Evolutionary conservation across 2,888 invertebrate species (phyloP), one percentile per base, ranked within the genome.

Genomic region (Sarcophaga subvicina): DNA sequence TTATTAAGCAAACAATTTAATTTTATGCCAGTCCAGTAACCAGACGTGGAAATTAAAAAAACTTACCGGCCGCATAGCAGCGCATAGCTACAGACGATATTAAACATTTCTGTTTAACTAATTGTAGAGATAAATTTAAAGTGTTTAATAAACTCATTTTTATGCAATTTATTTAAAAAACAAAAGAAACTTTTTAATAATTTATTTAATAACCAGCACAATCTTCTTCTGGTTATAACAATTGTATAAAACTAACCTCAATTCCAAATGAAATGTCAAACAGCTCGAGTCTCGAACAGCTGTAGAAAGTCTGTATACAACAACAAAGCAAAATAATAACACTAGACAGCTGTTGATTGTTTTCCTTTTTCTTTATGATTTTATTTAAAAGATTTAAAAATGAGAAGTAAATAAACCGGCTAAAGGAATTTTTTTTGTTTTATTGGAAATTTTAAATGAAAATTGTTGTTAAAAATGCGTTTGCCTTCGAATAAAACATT

Each of bases 401-500:
- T 49, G 25, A 27, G 4, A 62, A 22, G 59, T 6, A 63, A 47
- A 60, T 73, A 70, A 63, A 25, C 59, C 47, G 25, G 77, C 3
- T 37, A 27, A 67, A 60, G 14, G 22, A 37, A 37, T 10, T 10
- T 8, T 27, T 37, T 25, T 63, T 63, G 14, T 54, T 54, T 54
- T 54, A 12, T 54, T 54, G 54, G 4, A 54, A 22, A 11, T n/a
- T 45, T 14, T 27, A 79, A 75, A 45, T 49, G 3, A 62, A 67
- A 60, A 11, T 70, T 10, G 10, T 37, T 37, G 54, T 11, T 25
- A 22, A 79, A 85, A 78, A 89, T 93, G 85, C 88, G 86, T 20
- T 86, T 93, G 27, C 92, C 93, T 71, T 93, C 95, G 4, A 95
- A 94, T 88, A 92, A 92, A 88, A 95, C 94, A 59, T 93, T 97